phyloP scores from a whole-genome alignment of 2,113 vertebrate genomes.

The Perccottus glenii region DNA sequence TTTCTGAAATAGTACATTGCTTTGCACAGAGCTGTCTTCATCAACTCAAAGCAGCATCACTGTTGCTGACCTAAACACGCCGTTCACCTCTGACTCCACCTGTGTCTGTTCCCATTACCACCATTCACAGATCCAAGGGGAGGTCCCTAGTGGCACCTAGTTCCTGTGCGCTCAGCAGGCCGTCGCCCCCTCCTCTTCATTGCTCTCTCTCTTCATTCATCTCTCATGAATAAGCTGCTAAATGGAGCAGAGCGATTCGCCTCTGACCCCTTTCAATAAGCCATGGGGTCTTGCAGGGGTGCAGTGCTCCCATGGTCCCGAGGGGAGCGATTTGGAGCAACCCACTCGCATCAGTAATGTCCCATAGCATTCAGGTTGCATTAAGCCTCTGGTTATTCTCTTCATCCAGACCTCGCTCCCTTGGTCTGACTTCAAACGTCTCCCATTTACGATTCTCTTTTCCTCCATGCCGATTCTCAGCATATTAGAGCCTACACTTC shows the following conservation, averaged over 20 bases:
- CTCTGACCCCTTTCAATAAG: conserved; percentile 76
- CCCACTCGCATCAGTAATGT: conserved; percentile 59
- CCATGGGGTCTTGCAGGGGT: conserved; percentile 51
- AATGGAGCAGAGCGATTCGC: conserved; percentile 68
- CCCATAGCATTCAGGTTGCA: conserved; percentile 64
- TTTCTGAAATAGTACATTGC: not conserved
- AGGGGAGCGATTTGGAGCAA: conserved; percentile 60
- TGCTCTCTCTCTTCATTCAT: conserved; percentile 53
- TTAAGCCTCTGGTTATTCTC: conserved; percentile 59
- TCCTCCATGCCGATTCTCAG: conserved; percentile 3
- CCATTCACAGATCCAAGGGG: conserved; percentile 37
- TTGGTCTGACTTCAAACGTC: conserved; percentile 1
- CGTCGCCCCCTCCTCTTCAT: conserved; percentile 31
- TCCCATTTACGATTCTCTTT: conserved; percentile 6
- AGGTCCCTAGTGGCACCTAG: conserved; percentile 51
- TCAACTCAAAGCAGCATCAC: conserved; percentile 8
- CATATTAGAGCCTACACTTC: not conserved
- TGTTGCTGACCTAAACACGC: conserved; percentile 40
- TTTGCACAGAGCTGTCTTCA: conserved; percentile 8
- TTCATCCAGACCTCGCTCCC: conserved; percentile 31
- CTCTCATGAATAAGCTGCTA: conserved; percentile 66
- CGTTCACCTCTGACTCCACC: conserved; percentile 59
- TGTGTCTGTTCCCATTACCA: conserved; percentile 64
- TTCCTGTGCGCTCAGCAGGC: conserved; percentile 38
- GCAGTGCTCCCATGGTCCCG: conserved; percentile 31